A percentile compares a stretch with the other conserved stretches of the same genome.
phyloP scores from a whole-genome alignment of 2,797 vertebrate genomes.

The Eidolon dupreanum region DNA sequence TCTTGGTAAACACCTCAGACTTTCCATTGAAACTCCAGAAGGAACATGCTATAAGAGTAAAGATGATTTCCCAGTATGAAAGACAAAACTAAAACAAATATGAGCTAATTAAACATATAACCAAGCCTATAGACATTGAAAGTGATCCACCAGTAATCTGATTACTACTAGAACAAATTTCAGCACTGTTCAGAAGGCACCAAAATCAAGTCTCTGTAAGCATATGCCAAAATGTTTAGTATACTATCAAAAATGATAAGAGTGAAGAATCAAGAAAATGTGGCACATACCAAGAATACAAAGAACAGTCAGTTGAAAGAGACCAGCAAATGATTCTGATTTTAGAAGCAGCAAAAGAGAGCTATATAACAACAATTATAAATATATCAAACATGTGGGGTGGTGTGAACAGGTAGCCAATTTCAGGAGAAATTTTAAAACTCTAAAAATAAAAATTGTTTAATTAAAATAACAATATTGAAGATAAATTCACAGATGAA shows the following conservation, averaged over 20 bases:
- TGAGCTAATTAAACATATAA: background rate
- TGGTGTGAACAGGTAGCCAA: background rate
- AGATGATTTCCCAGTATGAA: background rate
- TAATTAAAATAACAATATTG: background rate
- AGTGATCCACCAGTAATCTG: background rate
- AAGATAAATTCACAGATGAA: background rate
- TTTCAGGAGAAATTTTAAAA: background rate
- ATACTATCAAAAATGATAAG: background rate
- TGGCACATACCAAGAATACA: background rate
- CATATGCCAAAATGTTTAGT: background rate
- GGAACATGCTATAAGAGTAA: background rate
- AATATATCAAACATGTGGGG: background rate
- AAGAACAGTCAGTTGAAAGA: background rate
- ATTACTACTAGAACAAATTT: background rate
- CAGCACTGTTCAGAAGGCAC: background rate
- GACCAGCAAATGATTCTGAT: background rate
- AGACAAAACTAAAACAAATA: background rate
- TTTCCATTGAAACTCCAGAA: background rate
- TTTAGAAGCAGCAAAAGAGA: background rate
- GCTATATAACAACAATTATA: background rate
- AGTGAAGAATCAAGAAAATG: background rate
- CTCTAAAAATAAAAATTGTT: background rate
- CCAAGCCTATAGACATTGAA: background rate
- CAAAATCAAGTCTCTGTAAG: background rate
- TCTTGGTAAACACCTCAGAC: background rate